Evolutionary conservation across 2,797 vertebrate genomes (phyloP).

Genomic region (Spinus pinus): DNA sequence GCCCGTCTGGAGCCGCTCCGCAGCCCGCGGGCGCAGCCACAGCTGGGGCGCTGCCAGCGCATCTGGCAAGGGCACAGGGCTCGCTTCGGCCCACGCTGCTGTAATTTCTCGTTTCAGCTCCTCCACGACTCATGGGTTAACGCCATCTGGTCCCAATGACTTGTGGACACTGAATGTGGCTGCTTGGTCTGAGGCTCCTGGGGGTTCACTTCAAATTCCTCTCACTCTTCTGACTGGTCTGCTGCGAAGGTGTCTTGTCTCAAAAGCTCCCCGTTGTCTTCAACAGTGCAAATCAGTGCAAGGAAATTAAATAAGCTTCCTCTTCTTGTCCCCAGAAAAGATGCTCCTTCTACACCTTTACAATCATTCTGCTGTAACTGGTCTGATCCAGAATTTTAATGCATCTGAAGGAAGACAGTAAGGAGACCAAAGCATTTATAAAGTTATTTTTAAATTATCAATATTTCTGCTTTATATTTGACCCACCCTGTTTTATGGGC

Average conservation of each 20-base stretch:
- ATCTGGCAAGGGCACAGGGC: background rate
- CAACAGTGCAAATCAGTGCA: background rate
- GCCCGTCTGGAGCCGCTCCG: rapidly evolving
- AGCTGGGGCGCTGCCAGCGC: background rate
- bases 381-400: background rate
- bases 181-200: background rate
- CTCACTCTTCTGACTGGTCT: background rate
- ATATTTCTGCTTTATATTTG: background rate
- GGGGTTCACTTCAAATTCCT: background rate
- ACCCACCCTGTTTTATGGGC: background rate
- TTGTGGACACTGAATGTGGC: background rate
- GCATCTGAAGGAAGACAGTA: background rate
- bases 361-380: background rate
- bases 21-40: rapidly evolving
- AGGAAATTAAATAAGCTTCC: background rate
- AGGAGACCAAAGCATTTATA: background rate
- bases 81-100: background rate
- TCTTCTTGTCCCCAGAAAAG: background rate
- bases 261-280: background rate
- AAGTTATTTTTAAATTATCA: background rate
- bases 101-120: rapidly evolving
- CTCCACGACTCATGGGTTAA: background rate
- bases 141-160: background rate
- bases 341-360: background rate
- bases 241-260: background rate